These are phyloP conservation scores for Urosaurus nigricauda DNA, from an alignment of 2,797 vertebrate species.

Conservation along the genomic window DNA sequence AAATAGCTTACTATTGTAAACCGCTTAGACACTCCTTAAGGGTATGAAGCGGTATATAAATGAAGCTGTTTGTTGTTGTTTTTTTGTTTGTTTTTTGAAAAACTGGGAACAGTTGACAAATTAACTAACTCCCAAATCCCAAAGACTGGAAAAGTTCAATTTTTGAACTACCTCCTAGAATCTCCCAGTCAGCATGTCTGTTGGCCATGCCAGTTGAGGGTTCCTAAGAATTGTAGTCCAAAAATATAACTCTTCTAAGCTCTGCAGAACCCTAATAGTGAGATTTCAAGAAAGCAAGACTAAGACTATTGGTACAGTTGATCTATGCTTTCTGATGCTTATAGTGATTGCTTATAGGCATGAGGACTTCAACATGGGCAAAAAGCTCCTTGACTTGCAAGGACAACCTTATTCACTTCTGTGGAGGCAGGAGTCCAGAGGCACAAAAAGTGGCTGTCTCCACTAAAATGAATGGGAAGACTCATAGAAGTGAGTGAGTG, in stretches of 20 bases:
- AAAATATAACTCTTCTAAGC: no score
- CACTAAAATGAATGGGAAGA: constrained; percentile 20
- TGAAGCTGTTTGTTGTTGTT: no score
- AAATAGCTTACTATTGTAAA: no score
- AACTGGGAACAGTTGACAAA: constrained; percentile 28
- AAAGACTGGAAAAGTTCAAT: no score
- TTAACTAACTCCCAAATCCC: no score
- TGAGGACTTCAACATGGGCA: background rate
- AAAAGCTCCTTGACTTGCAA: background rate
- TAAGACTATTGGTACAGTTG: constrained; percentile 33
- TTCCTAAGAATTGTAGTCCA: no score
- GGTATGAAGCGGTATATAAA: no score
- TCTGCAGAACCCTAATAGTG: constrained; percentile 41
- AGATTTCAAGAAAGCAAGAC: constrained; percentile 35
- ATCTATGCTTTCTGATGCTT: constrained; percentile 2
- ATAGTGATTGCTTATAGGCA: background rate
- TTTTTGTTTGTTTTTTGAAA: no score
- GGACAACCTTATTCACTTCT: background rate
- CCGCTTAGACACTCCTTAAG: no score
- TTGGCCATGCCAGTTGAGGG: no score
- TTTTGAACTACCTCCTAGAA: no score
- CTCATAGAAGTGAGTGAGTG: background rate
- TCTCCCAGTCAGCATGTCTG: no score
- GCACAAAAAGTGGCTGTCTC: constrained; percentile 42
- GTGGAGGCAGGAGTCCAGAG: constrained; percentile 24